Evolutionary conservation across 2,888 invertebrate genomes (phyloP), one percentile per base, ranked within the genome.

Genomic region (Eledone cirrhosa): DNA sequence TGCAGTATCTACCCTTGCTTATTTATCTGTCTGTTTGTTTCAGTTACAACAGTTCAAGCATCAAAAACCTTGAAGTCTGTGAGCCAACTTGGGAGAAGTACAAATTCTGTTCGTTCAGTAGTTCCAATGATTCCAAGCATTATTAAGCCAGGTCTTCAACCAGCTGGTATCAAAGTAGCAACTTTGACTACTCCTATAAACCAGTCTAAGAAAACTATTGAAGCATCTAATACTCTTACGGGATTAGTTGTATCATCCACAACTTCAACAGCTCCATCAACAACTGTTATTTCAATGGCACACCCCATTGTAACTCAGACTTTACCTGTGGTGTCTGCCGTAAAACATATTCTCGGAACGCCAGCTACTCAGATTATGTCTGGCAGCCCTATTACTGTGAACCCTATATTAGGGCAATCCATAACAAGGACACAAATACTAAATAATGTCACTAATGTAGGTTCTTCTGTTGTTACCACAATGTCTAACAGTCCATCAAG

Each of bases 401-500:
- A 77, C 31, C 67, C 77, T 14, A 53, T 81, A n/a, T 75, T 83
- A 31, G 53, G 80, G n/a, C 80, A 80, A 41, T 78, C 81, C 77
- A 80, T 81, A 22, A 74, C 81, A 1, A 33, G 82, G 78, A 81
- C 82, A 63, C 80, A 81, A 33, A 80, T 81, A 72, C 78, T 81
- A 53, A 80, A 80, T 16, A 82, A 80, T 78, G 76, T 82, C 47
- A 22, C 82, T 13, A 31, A 78, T 33, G 78, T 81, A 0, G 81
- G 79, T 27, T 79, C 81, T 33, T 80, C 81, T 3, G 80, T 81
- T 79, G 33, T 41, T 72, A 65, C 41, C 65, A 19, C 59, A 72
- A n/a, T 27, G 29, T 22, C 72, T 33, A 79, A 76, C 47, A 65
- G 77, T 31, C 29, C 79, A n/a, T 33, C 63, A 29, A 77, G n/a